Evolutionary conservation across 2,113 vertebrate genomes (phyloP).

Genomic region (Platycercus adscitus): DNA sequence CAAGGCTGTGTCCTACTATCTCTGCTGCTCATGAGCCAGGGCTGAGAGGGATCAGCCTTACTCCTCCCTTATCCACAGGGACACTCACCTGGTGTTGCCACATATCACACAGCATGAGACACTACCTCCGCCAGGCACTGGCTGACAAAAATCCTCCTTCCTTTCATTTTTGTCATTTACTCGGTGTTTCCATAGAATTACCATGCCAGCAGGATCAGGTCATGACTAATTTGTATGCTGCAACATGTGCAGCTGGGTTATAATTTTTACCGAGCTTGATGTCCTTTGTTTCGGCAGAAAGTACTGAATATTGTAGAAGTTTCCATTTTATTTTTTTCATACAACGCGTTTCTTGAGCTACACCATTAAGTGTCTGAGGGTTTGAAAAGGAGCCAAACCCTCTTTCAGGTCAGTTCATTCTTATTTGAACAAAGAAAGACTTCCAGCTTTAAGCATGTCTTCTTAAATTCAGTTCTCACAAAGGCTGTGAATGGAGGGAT

Average conservation of each 20-base stretch:
- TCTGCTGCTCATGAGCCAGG: not conserved
- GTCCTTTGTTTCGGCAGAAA: not conserved
- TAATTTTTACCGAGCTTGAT: not conserved
- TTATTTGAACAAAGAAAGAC: conserved; percentile 28
- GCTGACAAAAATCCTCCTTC: not conserved
- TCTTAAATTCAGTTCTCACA: conserved; percentile 39
- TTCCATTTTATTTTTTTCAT: not conserved
- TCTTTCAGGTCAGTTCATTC: conserved; percentile 42
- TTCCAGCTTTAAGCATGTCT: conserved; percentile 8
- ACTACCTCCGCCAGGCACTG: not conserved
- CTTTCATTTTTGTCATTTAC: not conserved
- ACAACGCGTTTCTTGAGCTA: not conserved
- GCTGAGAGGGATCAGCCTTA: fast-evolving
- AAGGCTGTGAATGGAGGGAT: conserved; percentile 9
- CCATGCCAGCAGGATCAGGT: not conserved
- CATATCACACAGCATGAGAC: not conserved
- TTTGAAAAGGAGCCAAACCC: not conserved
- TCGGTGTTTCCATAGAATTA: not conserved
- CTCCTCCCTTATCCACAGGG: not conserved
- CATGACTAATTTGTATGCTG: not conserved
- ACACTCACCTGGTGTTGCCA: not conserved
- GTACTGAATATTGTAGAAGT: not conserved
- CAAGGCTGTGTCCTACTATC: not conserved
- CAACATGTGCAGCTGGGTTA: not conserved
- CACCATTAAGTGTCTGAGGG: not conserved